Percentiles rank a stretch among this genome's conserved stretches.
phyloP scores from a whole-genome alignment of 2,797 vertebrate species.

The Epinephelus malabaricus region DNA sequence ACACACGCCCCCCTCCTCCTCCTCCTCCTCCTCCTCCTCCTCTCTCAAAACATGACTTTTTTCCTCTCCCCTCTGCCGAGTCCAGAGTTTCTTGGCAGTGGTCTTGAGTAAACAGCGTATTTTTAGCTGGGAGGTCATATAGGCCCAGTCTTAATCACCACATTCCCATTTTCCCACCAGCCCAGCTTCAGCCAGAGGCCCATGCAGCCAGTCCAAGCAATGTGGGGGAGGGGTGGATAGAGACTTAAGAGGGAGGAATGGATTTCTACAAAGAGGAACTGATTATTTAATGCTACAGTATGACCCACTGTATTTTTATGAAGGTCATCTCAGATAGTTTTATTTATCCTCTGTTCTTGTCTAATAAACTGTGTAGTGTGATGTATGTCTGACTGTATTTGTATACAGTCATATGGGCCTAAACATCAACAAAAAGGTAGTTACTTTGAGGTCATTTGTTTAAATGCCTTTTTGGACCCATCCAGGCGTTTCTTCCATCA shows the following conservation, averaged over 20 bases:
- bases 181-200: constrained; percentile 76
- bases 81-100: constrained; percentile 91
- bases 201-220: constrained; percentile 47
- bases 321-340: constrained; percentile 27
- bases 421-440: constrained; percentile 14
- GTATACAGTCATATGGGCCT: constrained; percentile 16
- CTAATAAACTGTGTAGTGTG: constrained; percentile 18
- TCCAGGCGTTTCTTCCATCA: constrained; percentile 25
- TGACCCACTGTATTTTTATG: constrained; percentile 32
- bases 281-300: constrained; percentile 45
- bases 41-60: constrained; percentile 82
- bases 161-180: constrained; percentile 88
- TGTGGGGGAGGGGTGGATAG: constrained; percentile 56
- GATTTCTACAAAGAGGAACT: constrained; percentile 49
- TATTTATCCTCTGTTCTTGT: constrained; percentile 28
- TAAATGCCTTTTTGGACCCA: constrained; percentile 20
- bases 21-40: constrained; percentile 57
- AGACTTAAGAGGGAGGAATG: constrained; percentile 40
- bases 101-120: constrained; percentile 90
- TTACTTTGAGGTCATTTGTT: constrained; percentile 24
- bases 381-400: constrained; percentile 11
- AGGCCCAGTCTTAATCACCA: constrained; percentile 86
- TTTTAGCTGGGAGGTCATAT: constrained; percentile 92
- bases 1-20: constrained; percentile 10
- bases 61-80: constrained; percentile 82